phyloP scores from a whole-genome alignment of 2,113 vertebrate genomes.

The Calidris pugnax region DNA sequence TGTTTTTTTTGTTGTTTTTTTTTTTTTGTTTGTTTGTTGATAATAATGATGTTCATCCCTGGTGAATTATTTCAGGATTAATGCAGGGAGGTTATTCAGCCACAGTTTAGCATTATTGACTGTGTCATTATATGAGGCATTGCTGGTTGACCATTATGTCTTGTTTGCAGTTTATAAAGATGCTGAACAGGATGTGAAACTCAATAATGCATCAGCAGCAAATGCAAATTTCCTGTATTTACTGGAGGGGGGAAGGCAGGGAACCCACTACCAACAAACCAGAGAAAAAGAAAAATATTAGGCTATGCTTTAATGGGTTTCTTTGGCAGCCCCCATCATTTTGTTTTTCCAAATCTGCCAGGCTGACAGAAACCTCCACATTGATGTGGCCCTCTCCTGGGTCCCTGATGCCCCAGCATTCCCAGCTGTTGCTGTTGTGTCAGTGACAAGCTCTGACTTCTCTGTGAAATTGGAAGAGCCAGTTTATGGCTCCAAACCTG shows the following conservation, averaged over 20 bases:
- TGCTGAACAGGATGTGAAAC: neutral
- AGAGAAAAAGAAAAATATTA: neutral
- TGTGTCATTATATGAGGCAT: slow-evolving; percentile 18
- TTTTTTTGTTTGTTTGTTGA: too few species aligned
- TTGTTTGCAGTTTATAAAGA: slow-evolving; percentile 50
- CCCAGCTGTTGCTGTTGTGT: neutral
- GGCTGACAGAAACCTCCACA: neutral
- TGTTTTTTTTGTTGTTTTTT: too few species aligned
- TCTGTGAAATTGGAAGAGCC: neutral
- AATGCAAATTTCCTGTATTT: neutral
- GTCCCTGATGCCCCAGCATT: neutral
- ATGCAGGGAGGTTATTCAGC: neutral
- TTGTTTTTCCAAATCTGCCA: neutral
- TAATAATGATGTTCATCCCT: neutral
- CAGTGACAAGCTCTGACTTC: slow-evolving; percentile 6
- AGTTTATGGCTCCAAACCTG: neutral
- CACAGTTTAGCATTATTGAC: slow-evolving; percentile 2
- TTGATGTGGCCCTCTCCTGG: neutral
- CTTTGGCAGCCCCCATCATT: neutral
- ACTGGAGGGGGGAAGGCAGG: neutral
- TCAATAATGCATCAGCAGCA: neutral
- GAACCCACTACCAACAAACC: neutral
- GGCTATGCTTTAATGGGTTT: neutral
- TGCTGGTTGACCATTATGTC: slow-evolving; percentile 31
- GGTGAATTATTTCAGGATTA: slow-evolving; percentile 53